Percentiles rank a stretch among this genome's conserved stretches.
These are phyloP conservation scores for Synergus japonicus DNA, from an alignment of 2,888 invertebrate species.

Conservation along the genomic window DNA sequence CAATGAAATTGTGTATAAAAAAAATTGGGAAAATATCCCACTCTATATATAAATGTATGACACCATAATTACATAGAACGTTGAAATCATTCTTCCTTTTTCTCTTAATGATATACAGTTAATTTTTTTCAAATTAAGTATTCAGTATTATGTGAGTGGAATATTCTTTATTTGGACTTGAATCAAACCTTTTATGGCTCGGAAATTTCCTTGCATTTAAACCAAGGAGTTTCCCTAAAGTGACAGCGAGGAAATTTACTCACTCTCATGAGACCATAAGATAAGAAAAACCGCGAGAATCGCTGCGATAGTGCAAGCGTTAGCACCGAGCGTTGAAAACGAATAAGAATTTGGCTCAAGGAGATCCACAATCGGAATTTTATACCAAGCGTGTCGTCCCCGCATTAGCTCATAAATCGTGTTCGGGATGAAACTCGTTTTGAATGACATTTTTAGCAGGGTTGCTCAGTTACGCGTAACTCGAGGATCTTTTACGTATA, in stretches of 20 bases:
- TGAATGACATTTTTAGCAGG: neutral
- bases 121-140: neutral
- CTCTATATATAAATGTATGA: no score
- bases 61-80: no score
- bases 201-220: conserved; percentile 23
- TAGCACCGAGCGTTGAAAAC: conserved; percentile 52
- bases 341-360: conserved; percentile 63
- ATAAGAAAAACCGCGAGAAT: conserved; percentile 45
- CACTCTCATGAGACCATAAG: conserved; percentile 28
- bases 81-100: no score
- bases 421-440: conserved; percentile 41
- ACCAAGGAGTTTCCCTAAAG: neutral
- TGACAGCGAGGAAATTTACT: conserved; percentile 29
- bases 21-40: no score
- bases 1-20: no score
- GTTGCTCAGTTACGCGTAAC: no score
- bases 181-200: conserved; percentile 5
- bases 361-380: conserved; percentile 59
- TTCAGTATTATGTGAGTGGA: neutral
- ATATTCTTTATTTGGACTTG: conserved; percentile 6
- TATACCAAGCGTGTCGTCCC: conserved; percentile 43
- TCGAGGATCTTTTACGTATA: no score
- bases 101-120: neutral
- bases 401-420: conserved; percentile 45
- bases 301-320: conserved; percentile 47